phyloP scores from a whole-genome alignment of 1,140 invertebrate genomes.

The Drosophila teissieri region DNA sequence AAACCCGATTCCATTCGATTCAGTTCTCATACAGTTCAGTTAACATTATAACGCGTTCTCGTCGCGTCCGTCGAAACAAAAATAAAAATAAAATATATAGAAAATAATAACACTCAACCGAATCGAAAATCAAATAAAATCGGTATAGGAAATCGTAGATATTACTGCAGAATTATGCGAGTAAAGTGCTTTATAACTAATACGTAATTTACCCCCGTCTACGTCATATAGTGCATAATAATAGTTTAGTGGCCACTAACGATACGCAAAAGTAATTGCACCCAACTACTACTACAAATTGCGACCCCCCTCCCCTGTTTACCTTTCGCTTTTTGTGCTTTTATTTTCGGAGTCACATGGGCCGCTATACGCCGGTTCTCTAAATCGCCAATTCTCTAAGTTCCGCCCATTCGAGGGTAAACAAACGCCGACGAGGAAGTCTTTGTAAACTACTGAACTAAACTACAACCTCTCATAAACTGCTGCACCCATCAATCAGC shows the following conservation, averaged over 20 bases:
- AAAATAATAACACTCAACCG: conserved; percentile 12
- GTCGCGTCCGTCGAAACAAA: conserved; percentile 45
- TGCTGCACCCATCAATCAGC: conserved; percentile 28
- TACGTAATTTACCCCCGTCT: conserved; percentile 42
- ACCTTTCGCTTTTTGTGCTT: conserved; percentile 50
- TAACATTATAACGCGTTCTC: conserved; percentile 74
- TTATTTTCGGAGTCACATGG: conserved; percentile 40
- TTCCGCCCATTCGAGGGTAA: conserved; percentile 19
- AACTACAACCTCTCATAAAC: conserved; percentile 4
- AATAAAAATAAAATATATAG: conserved; percentile 42
- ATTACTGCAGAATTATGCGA: conserved; percentile 30
- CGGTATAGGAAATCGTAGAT: conserved; percentile 39
- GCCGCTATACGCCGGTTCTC: conserved; percentile 24
- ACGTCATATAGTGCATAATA: conserved; percentile 13
- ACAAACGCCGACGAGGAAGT: conserved; percentile 42
- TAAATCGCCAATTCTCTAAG: background rate
- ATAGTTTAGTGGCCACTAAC: conserved; percentile 35
- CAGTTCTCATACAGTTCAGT: conserved; percentile 37
- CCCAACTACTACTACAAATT: conserved; percentile 19
- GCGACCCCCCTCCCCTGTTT: conserved; percentile 4
- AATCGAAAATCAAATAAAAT: conserved; percentile 4
- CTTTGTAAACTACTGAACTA: conserved; percentile 4
- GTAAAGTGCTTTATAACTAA: conserved; percentile 56
- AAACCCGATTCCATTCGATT: conserved; percentile 51
- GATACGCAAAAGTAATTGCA: conserved; percentile 42